phyloP scores from a whole-genome alignment of 2,888 invertebrate species.

The Phorcus lineatus region DNA sequence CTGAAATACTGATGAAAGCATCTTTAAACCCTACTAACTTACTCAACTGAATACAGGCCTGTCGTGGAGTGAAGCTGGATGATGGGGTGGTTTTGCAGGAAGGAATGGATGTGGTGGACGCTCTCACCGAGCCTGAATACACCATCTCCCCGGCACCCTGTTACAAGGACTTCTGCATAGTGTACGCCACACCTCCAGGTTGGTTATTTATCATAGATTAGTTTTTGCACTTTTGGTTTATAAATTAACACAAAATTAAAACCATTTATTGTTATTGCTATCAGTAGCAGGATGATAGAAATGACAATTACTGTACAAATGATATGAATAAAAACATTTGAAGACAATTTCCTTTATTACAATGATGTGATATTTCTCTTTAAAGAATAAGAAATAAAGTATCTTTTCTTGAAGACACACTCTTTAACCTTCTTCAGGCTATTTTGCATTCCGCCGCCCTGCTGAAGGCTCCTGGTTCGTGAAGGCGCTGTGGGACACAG shows the following conservation, averaged over 20 bases:
- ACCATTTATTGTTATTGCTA: no score
- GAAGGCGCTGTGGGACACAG: constrained; percentile 44
- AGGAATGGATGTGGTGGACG: constrained; percentile 81
- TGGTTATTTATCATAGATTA: background rate
- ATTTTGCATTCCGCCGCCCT: constrained; percentile 56
- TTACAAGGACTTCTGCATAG: constrained; percentile 53
- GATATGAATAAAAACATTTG: no score
- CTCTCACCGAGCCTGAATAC: constrained; percentile 75
- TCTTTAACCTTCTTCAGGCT: constrained; percentile 35
- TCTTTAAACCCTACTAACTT: no score
- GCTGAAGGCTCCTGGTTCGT: constrained; percentile 59
- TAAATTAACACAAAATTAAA: no score
- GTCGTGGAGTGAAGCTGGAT: constrained; percentile 60
- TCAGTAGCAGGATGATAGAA: no score
- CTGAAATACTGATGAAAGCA: no score
- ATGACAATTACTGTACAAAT: no score
- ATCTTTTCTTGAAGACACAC: no score
- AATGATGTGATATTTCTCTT: no score
- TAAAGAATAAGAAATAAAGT: no score
- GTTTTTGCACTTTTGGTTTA: background rate
- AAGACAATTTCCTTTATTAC: no score
- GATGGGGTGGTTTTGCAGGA: constrained; percentile 63
- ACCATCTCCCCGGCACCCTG: constrained; percentile 43
- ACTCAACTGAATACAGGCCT: constrained; percentile 56
- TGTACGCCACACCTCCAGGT: constrained; percentile 61